Evolutionary conservation across 2,888 invertebrate genomes (phyloP).

Genomic region (Sarcophaga carnaria): DNA sequence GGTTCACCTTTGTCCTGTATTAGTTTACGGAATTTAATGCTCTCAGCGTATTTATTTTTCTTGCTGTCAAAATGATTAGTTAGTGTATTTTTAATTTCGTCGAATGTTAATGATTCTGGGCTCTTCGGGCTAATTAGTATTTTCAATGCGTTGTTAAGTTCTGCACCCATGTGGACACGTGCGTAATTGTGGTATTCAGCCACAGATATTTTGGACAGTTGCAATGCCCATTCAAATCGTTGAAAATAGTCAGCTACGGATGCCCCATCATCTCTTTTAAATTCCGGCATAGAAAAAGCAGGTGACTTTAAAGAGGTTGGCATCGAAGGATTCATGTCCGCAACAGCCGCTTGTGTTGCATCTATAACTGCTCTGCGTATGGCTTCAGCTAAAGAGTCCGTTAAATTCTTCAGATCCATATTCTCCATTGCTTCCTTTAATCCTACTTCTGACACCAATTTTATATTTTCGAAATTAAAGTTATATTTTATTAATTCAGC

Average conservation of each 20-base stretch:
- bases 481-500: too few relatives aligned
- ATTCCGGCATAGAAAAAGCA: too few relatives aligned
- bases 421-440: too few relatives aligned
- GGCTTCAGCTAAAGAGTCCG: slow-evolving; percentile 30
- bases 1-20: not conserved
- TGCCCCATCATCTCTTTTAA: too few relatives aligned
- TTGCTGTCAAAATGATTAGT: slow-evolving; percentile 7
- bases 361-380: slow-evolving; percentile 20
- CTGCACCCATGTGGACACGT: slow-evolving; percentile 56
- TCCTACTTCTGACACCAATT: too few relatives aligned
- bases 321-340: not conserved
- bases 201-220: slow-evolving; percentile 39
- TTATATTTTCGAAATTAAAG: too few relatives aligned
- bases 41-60: slow-evolving; percentile 3
- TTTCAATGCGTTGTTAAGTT: slow-evolving; percentile 38
- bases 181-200: slow-evolving; percentile 47
- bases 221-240: not conserved
- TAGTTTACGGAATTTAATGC: too few relatives aligned
- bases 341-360: slow-evolving; percentile 25
- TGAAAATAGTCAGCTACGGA: too few relatives aligned
- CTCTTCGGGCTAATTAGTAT: not conserved
- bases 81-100: slow-evolving; percentile 22
- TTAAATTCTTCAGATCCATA: too few relatives aligned
- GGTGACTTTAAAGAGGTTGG: not conserved
- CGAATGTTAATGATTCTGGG: not conserved